Conservation (phyloP, 2,797 vertebrate genomes). For the Vultur gryphus region DNA sequence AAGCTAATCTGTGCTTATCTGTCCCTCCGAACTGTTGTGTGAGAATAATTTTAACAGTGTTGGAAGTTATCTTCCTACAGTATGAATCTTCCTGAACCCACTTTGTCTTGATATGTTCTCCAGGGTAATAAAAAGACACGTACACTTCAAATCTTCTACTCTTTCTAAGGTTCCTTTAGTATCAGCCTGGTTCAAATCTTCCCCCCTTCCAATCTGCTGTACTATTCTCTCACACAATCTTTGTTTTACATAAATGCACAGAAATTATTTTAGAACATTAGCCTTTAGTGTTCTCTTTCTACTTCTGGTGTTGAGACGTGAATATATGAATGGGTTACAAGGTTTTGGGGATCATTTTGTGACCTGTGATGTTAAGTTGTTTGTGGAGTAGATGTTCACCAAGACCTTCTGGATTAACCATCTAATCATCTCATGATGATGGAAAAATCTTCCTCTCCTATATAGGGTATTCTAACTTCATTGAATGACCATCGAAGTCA, state of each 20-base stretch:
- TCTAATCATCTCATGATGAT: background rate
- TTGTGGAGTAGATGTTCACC: background rate
- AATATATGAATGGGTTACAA: background rate
- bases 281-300: background rate
- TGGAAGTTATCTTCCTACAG: background rate
- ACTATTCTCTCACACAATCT: background rate
- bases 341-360: background rate
- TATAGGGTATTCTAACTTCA: background rate
- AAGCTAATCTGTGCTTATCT: background rate
- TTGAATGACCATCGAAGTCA: background rate
- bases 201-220: background rate
- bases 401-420: background rate
- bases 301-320: background rate
- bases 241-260: background rate
- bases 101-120: background rate
- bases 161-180: background rate
- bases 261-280: background rate
- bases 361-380: background rate
- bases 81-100: background rate
- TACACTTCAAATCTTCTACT: background rate
- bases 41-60: background rate
- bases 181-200: background rate
- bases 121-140: background rate
- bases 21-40: background rate
- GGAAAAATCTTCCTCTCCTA: background rate